phyloP scores from a whole-genome alignment of 2,113 vertebrate genomes.

The Irena cyanogastra region DNA sequence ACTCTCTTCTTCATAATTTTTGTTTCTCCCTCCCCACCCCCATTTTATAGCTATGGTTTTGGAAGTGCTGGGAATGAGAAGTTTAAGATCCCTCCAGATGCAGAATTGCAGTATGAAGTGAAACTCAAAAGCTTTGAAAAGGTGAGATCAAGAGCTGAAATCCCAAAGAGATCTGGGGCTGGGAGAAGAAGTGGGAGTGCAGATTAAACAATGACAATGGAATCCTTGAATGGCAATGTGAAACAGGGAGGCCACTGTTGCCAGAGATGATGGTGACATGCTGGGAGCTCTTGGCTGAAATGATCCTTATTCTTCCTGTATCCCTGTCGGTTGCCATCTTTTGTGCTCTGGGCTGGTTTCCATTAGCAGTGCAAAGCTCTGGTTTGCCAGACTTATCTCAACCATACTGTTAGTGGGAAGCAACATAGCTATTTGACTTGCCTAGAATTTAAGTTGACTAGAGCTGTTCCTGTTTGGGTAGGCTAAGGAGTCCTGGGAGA shows the following conservation, averaged over 20 bases:
- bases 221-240: background rate
- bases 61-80: constrained; percentile 80
- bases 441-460: background rate
- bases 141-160: constrained; percentile 64
- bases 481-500: constrained; percentile 98
- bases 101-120: constrained; percentile 86
- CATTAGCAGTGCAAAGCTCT: background rate
- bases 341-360: background rate
- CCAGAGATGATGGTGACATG: background rate
- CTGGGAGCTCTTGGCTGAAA: background rate
- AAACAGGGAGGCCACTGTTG: background rate
- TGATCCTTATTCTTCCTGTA: background rate
- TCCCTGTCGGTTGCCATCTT: background rate
- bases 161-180: background rate
- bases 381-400: background rate
- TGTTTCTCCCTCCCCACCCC: background rate
- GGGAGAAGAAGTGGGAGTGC: background rate
- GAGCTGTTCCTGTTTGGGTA: constrained; percentile 42
- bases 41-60: constrained; percentile 84
- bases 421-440: background rate
- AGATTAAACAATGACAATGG: background rate
- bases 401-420: background rate
- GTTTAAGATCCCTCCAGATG: constrained; percentile 84
- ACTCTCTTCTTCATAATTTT: background rate
- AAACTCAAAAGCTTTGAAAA: constrained; percentile 92